phyloP scores from a whole-genome alignment of 2,797 vertebrate species.

The Apogon hyalosoma region DNA sequence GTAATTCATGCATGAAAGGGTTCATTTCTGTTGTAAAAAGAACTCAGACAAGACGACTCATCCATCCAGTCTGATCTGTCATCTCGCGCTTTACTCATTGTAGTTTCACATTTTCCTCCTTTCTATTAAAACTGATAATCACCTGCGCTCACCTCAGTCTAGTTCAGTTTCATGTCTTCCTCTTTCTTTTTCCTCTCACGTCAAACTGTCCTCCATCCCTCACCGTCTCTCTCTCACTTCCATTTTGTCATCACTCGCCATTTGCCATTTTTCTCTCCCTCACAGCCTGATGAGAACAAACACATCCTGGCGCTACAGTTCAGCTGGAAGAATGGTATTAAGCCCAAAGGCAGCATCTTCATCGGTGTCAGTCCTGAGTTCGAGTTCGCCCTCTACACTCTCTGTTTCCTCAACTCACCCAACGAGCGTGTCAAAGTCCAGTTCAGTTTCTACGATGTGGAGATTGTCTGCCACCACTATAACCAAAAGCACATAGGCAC shows the following conservation, averaged over 20 bases:
- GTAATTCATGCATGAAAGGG: too few relatives aligned
- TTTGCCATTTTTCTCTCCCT: not conserved
- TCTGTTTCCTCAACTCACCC: conserved; percentile 86
- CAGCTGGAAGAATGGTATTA: conserved; percentile 88
- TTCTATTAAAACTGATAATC: not conserved
- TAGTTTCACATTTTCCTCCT: not conserved
- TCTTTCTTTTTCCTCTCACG: not conserved
- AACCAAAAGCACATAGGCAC: conserved; percentile 88
- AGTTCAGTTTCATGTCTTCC: not conserved
- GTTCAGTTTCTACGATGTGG: conserved; percentile 86
- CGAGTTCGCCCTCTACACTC: conserved; percentile 87
- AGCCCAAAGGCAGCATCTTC: conserved; percentile 88
- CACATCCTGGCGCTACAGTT: conserved; percentile 88
- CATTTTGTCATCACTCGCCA: not conserved
- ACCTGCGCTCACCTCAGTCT: not conserved
- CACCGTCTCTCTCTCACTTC: not conserved
- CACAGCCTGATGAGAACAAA: conserved; percentile 86
- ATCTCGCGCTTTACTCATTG: not conserved
- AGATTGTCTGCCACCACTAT: conserved; percentile 87
- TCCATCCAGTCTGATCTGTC: not conserved
- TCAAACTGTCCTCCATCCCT: not conserved
- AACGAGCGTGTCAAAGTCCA: conserved; percentile 85
- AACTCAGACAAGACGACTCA: too few relatives aligned
- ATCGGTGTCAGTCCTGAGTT: conserved; percentile 88
- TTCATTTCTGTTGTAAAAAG: too few relatives aligned